phyloP scores from a whole-genome alignment of 2,113 vertebrate genomes.

The Gobio gobio region DNA sequence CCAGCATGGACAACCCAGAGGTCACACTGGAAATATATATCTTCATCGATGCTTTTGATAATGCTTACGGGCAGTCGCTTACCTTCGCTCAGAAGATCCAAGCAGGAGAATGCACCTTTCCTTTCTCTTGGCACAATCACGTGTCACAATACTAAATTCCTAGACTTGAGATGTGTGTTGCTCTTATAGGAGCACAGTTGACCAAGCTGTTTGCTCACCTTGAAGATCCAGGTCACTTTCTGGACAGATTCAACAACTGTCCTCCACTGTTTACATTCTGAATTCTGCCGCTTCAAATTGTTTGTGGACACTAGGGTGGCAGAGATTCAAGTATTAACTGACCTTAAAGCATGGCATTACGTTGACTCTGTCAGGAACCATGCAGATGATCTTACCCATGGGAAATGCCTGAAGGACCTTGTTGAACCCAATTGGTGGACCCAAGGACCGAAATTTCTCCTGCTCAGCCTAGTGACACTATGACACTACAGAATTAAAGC shows the following conservation, averaged over 20 bases:
- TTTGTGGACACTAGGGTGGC: background rate
- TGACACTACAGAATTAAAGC: background rate
- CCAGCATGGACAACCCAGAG: background rate
- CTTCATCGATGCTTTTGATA: background rate
- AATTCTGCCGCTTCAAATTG: background rate
- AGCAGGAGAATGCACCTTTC: background rate
- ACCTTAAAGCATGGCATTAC: background rate
- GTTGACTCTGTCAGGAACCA: background rate
- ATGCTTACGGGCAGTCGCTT: too few relatives aligned
- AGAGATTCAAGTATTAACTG: background rate
- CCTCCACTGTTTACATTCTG: background rate
- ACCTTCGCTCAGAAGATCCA: background rate
- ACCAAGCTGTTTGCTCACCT: background rate
- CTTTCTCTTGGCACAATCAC: background rate
- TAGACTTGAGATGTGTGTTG: conserved; percentile 24
- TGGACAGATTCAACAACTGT: conserved; percentile 34
- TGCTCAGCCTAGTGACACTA: background rate
- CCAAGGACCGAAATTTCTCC: background rate
- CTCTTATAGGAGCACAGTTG: conserved; percentile 30
- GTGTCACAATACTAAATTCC: conserved; percentile 26
- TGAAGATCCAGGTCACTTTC: background rate
- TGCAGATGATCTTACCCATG: background rate
- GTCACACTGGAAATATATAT: background rate
- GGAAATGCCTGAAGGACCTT: conserved; percentile 1
- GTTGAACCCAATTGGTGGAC: background rate